Base-by-base conservation (phyloP, 2,113 vertebrate species). In the Clarias magur region DNA sequence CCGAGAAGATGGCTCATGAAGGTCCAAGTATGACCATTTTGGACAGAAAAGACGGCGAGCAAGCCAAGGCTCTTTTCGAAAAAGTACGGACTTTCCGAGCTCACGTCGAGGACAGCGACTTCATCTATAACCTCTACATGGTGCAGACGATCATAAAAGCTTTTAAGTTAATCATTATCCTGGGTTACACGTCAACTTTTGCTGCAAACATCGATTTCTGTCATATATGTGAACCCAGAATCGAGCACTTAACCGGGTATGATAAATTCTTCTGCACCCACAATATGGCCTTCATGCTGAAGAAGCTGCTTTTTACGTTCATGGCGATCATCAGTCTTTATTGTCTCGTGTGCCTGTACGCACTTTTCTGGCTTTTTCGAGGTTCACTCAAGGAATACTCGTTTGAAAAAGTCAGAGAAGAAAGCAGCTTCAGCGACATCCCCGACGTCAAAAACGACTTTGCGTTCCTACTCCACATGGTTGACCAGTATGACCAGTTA, bases 381-480 rank as follows among this genome's bases (percentile, higher is more conserved):
- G 95, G 97, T 75, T 97, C 98, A 10, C 92, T 99, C 54, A 99
- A 99, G 90, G 97, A 99, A 91, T 99, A 99, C 67, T 99, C 98
- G 0, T 99, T 99, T 78, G 98, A 99, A 88, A 99, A 99, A 89
- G 97, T 99, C 87, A 93, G 98, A 79, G 98, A 99, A 83, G 98
- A 99, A 93, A 99, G 98, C 90, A 99, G 97, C 93, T 99, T 99
- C 86, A 99, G 98, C 23, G 98, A 99, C 92, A 99, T 99, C 93
- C 98, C 98, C 0, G 98, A 99, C 75, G 98, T 99, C 81, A 99
- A 98, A 90, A 99, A 99, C 0, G 98, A 99, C 88, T 99, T 99
- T 95, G 98, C 98, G 0, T 99, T 99, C 93, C 97, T 99, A 16
- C 93, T 99, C 80, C 98, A 99, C 92, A 99, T 99, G 98, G 97